Evolutionary conservation across 64 coral and sea anemone species (phyloP).

Genomic region (Montipora cactus): DNA sequence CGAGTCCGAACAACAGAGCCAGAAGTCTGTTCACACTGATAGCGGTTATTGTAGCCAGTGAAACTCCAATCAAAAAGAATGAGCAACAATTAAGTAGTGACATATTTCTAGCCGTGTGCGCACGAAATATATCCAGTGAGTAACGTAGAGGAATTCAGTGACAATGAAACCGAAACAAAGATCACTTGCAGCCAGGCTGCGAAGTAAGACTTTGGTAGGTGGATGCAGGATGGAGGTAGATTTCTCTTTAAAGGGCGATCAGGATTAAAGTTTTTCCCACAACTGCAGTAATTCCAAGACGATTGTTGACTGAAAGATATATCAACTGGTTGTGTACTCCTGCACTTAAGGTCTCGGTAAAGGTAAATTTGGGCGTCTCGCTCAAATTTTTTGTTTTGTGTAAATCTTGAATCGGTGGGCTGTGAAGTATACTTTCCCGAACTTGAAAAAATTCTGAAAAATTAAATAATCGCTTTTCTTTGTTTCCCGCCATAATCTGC

Average conservation of each 20-base stretch:
- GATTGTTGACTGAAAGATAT: not conserved
- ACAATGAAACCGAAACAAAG: not conserved
- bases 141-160: not conserved
- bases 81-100: too few relatives aligned
- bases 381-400: too few relatives aligned
- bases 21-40: too few relatives aligned
- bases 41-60: not conserved
- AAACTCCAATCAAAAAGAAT: not conserved
- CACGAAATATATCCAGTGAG: not conserved
- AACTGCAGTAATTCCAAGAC: not conserved
- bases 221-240: not conserved
- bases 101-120: too few relatives aligned
- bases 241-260: not conserved
- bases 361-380: not conserved
- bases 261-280: not conserved
- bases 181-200: not conserved
- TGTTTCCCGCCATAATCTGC: too few relatives aligned
- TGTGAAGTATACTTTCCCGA: too few relatives aligned
- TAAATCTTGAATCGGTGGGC: too few relatives aligned
- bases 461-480: too few relatives aligned
- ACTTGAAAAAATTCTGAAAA: too few relatives aligned
- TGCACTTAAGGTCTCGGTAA: not conserved
- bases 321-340: not conserved
- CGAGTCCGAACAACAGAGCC: too few relatives aligned
- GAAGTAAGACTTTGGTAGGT: not conserved